Evolutionary conservation across 1,140 invertebrate species (phyloP).

Genomic region (Pseudomyrmex gracilis): DNA sequence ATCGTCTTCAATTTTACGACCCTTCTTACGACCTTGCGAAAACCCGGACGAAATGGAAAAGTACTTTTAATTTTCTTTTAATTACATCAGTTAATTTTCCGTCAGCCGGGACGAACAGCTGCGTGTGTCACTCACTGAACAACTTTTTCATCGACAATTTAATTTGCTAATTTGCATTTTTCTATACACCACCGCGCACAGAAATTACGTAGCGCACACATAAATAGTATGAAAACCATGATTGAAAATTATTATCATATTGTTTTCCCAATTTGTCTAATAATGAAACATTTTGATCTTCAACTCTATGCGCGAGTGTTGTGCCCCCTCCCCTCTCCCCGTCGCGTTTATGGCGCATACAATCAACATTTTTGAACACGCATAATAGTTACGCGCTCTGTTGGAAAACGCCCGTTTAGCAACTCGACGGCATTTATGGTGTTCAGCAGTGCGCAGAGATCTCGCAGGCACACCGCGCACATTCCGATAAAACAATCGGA

Average conservation of each 20-base stretch:
- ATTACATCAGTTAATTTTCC: slow-evolving; percentile 72
- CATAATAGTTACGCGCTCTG: background rate
- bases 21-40: slow-evolving; percentile 63
- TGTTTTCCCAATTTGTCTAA: no score
- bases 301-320: no score
- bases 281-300: no score
- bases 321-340: no score
- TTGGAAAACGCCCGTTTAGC: slow-evolving; percentile 6
- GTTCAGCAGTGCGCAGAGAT: background rate
- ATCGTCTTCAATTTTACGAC: slow-evolving; percentile 66
- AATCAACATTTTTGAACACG: background rate
- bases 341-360: no score
- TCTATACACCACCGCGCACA: no score
- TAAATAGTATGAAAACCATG: no score
- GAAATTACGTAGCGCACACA: no score
- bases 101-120: background rate
- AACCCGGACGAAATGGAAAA: slow-evolving; percentile 38
- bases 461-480: slow-evolving; percentile 50
- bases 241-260: no score
- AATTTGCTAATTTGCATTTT: background rate
- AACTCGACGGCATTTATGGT: slow-evolving; percentile 18
- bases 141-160: slow-evolving; percentile 64
- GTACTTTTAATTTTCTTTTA: slow-evolving; percentile 75
- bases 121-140: slow-evolving; percentile 32
- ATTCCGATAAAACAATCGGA: slow-evolving; percentile 69